Evolutionary conservation across 2,888 invertebrate genomes (phyloP).

Genomic region (Microctonus brassicae): DNA sequence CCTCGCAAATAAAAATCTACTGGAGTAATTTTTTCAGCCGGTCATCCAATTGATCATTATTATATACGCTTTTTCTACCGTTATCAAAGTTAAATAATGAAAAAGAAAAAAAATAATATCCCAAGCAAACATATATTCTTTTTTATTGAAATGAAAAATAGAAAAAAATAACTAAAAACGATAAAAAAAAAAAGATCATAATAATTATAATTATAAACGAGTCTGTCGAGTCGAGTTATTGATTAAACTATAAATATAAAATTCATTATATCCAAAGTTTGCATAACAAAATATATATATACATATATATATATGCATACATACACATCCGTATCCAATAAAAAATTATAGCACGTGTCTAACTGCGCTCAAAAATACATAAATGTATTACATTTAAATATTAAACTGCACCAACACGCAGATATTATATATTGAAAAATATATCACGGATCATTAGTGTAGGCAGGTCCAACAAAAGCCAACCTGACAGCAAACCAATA

Average conservation of each 20-base stretch:
- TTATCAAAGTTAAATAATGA: conserved; percentile 14
- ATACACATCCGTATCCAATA: background rate
- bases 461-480: background rate
- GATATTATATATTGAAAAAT: background rate
- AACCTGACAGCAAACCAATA: conserved; percentile 42
- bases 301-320: background rate
- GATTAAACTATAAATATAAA: background rate
- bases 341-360: background rate
- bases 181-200: background rate
- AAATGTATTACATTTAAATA: background rate
- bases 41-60: conserved; percentile 29
- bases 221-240: background rate
- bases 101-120: conserved; percentile 11
- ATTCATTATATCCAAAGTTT: background rate
- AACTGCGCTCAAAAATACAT: background rate
- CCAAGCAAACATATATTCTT: background rate
- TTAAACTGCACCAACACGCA: background rate
- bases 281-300: background rate
- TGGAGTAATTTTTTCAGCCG: conserved; percentile 38
- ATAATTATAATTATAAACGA: background rate
- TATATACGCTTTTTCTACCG: conserved; percentile 39
- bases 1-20: conserved; percentile 41
- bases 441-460: background rate
- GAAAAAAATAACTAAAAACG: background rate
- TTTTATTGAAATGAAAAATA: background rate